These are phyloP conservation scores for Chaetodon trifascialis DNA, from an alignment of 2,113 vertebrate species.

Conservation along the genomic window DNA sequence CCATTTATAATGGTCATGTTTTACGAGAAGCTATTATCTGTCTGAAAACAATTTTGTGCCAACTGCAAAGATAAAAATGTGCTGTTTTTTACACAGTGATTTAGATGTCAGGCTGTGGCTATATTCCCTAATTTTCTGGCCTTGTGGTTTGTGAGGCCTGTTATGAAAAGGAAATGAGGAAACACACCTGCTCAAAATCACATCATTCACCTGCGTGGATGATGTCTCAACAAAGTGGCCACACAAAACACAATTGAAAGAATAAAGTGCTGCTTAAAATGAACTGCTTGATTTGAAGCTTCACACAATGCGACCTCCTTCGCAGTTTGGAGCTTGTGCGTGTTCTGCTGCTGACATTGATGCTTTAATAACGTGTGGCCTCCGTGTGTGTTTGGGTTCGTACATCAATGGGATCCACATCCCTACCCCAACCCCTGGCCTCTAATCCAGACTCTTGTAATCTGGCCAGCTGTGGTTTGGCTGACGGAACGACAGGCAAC, in stretches of 20 bases:
- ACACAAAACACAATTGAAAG: neutral
- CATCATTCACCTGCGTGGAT: neutral
- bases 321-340: neutral
- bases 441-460: slow-evolving; percentile 72
- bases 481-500: slow-evolving; percentile 36
- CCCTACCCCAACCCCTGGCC: slow-evolving; percentile 45
- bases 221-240: neutral
- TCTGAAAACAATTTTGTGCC: slow-evolving; percentile 10
- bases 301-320: neutral
- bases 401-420: slow-evolving; percentile 56
- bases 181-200: slow-evolving; percentile 28
- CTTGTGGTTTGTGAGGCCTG: neutral
- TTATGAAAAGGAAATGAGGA: neutral
- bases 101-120: neutral
- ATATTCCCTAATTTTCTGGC: neutral
- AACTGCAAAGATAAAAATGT: slow-evolving; percentile 21
- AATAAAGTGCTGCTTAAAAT: neutral
- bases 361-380: slow-evolving; percentile 43
- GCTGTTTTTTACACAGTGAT: neutral
- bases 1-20: slow-evolving; percentile 3
- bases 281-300: neutral
- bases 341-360: slow-evolving; percentile 36
- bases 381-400: slow-evolving; percentile 21
- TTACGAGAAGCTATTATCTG: slow-evolving; percentile 33
- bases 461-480: slow-evolving; percentile 65